Conservation (phyloP, 2,113 vertebrate genomes). For the Blennius ocellaris region DNA sequence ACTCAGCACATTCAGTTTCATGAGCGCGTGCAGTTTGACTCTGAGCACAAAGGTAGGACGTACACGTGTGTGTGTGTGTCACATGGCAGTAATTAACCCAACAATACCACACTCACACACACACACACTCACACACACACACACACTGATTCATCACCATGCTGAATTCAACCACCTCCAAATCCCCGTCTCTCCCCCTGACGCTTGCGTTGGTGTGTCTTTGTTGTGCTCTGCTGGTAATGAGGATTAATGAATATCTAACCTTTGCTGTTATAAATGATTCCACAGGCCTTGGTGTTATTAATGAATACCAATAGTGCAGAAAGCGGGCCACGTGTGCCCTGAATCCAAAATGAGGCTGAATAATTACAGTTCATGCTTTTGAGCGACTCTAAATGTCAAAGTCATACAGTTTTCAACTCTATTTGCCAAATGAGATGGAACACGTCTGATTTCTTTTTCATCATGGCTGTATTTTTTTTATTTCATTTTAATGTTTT, state of each 20-base stretch:
- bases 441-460: slow-evolving; percentile 6
- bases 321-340: slow-evolving; percentile 51
- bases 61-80: neutral
- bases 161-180: slow-evolving; percentile 23
- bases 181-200: slow-evolving; percentile 6
- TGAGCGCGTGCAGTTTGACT: neutral
- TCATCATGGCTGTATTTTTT: neutral
- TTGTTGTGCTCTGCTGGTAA: slow-evolving; percentile 41
- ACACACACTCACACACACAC: neutral
- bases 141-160: slow-evolving; percentile 33
- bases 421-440: slow-evolving; percentile 49
- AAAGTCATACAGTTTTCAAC: slow-evolving; percentile 41
- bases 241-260: slow-evolving; percentile 77
- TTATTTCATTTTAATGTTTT: no score
- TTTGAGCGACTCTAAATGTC: slow-evolving; percentile 47
- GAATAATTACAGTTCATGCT: slow-evolving; percentile 50
- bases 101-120: neutral
- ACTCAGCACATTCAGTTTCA: neutral
- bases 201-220: slow-evolving; percentile 1
- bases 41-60: neutral
- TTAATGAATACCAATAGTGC: slow-evolving; percentile 75
- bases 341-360: slow-evolving; percentile 55
- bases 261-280: slow-evolving; percentile 73
- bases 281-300: slow-evolving; percentile 47
- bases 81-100: neutral